phyloP scores from a whole-genome alignment of 37 sponge, comb jelly and placozoan species.

The Cliona cf. orientalis region DNA sequence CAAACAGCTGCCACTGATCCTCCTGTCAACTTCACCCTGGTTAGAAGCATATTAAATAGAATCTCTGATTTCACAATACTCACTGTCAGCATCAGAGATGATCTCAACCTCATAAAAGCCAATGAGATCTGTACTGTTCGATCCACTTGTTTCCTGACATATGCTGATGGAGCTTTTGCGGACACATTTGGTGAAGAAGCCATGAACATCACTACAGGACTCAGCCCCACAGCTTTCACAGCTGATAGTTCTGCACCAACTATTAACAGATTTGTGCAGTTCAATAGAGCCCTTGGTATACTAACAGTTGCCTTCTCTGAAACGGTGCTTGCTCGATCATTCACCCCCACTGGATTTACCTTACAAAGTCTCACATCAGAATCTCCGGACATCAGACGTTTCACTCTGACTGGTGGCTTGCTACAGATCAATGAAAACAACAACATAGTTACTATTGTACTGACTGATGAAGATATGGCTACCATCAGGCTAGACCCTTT shows the following conservation, averaged over 20 bases:
- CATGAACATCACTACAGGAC: constrained; percentile 60
- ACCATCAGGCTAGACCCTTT: constrained; percentile 70
- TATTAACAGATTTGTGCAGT: constrained; percentile 61
- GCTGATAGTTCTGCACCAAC: constrained; percentile 57
- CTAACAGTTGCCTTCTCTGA: constrained; percentile 79
- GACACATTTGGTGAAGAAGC: constrained; percentile 73
- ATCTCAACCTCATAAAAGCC: constrained; percentile 79
- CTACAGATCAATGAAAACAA: constrained; percentile 21
- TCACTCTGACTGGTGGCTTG: constrained; percentile 51
- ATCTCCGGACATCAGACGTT: constrained; percentile 13
- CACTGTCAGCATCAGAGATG: constrained; percentile 37
- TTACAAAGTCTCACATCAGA: constrained; percentile 77
- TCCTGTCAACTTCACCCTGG: constrained; percentile 55
- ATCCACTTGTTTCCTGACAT: constrained; percentile 71
- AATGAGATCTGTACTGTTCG: constrained; percentile 59
- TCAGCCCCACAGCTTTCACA: constrained; percentile 29
- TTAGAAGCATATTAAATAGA: constrained; percentile 41
- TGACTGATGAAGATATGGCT: constrained; percentile 66
- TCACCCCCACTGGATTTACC: constrained; percentile 55
- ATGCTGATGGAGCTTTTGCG: constrained; percentile 65
- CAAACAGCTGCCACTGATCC: constrained; percentile 60
- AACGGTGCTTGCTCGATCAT: constrained; percentile 55
- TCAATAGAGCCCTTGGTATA: constrained; percentile 64
- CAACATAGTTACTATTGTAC: constrained; percentile 41
- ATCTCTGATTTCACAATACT: constrained; percentile 55